phyloP scores from a whole-genome alignment of 64 coral and sea anemone genomes.

The Montipora foliosa region DNA sequence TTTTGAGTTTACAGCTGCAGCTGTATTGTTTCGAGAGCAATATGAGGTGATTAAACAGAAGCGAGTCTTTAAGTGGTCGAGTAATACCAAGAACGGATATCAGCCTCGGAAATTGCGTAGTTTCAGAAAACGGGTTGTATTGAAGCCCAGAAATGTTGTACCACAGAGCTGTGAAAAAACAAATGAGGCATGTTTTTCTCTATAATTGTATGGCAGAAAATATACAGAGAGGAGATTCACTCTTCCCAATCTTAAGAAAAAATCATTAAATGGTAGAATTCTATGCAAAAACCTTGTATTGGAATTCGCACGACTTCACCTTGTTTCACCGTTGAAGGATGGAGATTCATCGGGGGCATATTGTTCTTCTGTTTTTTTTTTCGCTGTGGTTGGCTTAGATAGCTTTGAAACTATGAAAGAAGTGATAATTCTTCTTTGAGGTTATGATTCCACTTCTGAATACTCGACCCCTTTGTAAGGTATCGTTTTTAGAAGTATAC shows the following conservation, averaged over 20 bases:
- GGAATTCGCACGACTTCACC: background rate
- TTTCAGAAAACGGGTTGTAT: background rate
- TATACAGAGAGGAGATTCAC: background rate
- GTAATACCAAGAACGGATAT: slow-evolving; percentile 15
- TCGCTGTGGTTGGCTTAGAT: too few relatives aligned
- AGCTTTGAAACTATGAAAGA: too few relatives aligned
- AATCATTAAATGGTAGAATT: too few relatives aligned
- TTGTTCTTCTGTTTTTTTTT: too few relatives aligned
- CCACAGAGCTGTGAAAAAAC: background rate
- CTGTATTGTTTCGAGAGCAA: slow-evolving; percentile 16
- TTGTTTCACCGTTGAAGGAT: too few relatives aligned
- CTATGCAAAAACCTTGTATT: too few relatives aligned
- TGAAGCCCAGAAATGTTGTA: background rate
- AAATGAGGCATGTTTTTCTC: background rate
- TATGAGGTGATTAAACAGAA: slow-evolving; percentile 4
- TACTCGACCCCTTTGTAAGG: too few relatives aligned
- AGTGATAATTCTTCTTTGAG: too few relatives aligned
- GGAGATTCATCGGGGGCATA: too few relatives aligned
- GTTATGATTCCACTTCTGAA: too few relatives aligned
- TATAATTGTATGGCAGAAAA: background rate
- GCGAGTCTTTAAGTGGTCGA: background rate
- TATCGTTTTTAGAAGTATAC: background rate
- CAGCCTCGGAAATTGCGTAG: background rate
- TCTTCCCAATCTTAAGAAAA: too few relatives aligned
- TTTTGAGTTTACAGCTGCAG: background rate